Evolutionary conservation across 2,113 vertebrate genomes (phyloP), one percentile per base, ranked within the genome.

Genomic region (Thinocorus orbignyianus): DNA sequence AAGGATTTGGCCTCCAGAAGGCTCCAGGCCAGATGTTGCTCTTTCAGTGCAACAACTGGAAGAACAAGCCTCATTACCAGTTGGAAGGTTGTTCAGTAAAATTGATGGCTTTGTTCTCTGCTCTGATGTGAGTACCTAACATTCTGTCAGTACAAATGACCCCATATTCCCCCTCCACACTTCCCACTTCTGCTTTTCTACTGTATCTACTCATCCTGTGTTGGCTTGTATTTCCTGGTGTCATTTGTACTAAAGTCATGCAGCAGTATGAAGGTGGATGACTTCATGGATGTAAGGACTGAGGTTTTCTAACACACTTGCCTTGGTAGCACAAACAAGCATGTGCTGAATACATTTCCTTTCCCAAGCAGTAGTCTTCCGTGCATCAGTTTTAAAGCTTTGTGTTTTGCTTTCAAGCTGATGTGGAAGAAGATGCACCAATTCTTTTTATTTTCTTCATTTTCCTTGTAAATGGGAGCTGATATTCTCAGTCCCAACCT

Each of bases 1-100:
- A 58, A 86, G 60, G 51, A 70, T 86, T 58, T 78, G 72, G n/a
- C n/a, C 76, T 77, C 80, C 72, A 83, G 62, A 94, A 88, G 58
- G 42, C 49, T 90, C 72, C 54, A 15, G n/a, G 81, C 68, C 88
- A 58, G 58, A 42, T 69, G 71, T 55, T 88, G 74, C 44, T 73
- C 13, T 83, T 83, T 60, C 64, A 70, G 0, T 5, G 42, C 86
- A 58, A 2, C 61, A 54, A 82, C 19, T 90, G 71, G 66, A 78
- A 88, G 74, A 86, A 81, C 25, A 77, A 88, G 31, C 6, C 76
- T 49, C 5, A 3, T 58, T 90, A 81, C 70, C 76, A 2, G 7
- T 86, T 85, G 82, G 90, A 82, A 93, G 35, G 37, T 80, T 49
- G 19, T 65, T 87, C 78, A 69, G 16, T 61, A 57, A 82, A 86